phyloP scores from a whole-genome alignment of 2,797 vertebrate species.

The Ptychobarbus kaznakovi region DNA sequence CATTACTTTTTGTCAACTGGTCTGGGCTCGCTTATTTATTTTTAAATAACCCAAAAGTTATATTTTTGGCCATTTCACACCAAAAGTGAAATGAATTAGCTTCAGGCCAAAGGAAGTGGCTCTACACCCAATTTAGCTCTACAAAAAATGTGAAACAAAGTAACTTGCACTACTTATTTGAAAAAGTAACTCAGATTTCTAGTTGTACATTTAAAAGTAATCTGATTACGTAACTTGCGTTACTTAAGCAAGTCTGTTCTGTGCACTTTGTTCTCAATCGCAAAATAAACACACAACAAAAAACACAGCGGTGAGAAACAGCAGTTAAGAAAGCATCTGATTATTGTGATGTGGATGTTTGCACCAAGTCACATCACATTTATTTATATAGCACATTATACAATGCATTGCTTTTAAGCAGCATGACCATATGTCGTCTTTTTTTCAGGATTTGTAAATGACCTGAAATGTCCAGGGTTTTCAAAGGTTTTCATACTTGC shows the following conservation, averaged over 20 bases:
- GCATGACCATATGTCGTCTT: background rate
- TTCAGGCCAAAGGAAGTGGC: background rate
- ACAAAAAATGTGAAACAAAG: background rate
- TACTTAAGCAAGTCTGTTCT: background rate
- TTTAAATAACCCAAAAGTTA: background rate
- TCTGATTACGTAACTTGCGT: too few species aligned
- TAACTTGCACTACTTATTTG: background rate
- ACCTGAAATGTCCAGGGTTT: background rate
- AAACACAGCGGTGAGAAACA: background rate
- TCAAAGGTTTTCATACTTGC: background rate
- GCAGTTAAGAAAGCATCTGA: background rate
- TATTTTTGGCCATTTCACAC: background rate
- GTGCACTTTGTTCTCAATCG: background rate
- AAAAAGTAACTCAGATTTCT: too few species aligned
- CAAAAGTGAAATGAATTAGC: background rate
- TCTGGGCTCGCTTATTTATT: background rate
- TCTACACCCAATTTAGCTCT: background rate
- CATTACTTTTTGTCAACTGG: background rate
- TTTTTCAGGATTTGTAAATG: background rate
- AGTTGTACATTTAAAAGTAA: background rate
- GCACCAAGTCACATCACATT: background rate
- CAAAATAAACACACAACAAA: background rate
- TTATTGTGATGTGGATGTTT: background rate
- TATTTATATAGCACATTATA: background rate
- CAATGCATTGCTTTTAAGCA: background rate